These are phyloP conservation scores for Pelobates fuscus DNA, from an alignment of 2,113 vertebrate genomes.

Conservation along the genomic window DNA sequence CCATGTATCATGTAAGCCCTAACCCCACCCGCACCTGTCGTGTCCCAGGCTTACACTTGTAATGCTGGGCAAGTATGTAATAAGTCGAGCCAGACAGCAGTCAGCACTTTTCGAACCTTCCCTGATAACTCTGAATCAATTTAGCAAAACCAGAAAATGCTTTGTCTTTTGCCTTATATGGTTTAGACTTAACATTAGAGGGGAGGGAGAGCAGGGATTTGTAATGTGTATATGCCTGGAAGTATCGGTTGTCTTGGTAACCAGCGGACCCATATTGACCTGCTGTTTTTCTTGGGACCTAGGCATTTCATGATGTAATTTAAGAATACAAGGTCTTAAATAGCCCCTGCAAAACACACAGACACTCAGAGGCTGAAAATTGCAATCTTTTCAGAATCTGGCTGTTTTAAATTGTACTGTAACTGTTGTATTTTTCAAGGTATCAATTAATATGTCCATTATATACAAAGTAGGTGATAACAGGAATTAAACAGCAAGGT, in stretches of 20 bases:
- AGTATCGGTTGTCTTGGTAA: not conserved
- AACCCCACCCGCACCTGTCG: too few species aligned
- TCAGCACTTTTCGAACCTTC: not conserved
- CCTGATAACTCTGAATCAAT: not conserved
- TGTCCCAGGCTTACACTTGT: too few species aligned
- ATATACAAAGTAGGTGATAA: too few species aligned
- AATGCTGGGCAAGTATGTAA: too few species aligned
- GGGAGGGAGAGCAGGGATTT: not conserved
- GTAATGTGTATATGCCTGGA: not conserved
- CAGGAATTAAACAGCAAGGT: too few species aligned
- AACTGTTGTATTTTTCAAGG: too few species aligned
- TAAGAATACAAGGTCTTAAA: not conserved
- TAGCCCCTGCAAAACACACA: not conserved
- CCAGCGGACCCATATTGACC: not conserved
- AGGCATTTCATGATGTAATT: not conserved
- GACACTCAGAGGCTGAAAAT: too few species aligned
- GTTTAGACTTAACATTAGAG: not conserved
- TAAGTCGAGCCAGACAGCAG: too few species aligned
- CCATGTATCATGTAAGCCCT: too few species aligned
- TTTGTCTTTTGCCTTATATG: not conserved
- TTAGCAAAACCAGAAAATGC: not conserved
- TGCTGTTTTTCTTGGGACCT: constrained; percentile 11
- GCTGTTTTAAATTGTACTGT: too few species aligned
- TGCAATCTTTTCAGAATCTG: not conserved
- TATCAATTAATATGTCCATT: too few species aligned